Percentiles rank a stretch among this genome's conserved stretches.
phyloP scores from a whole-genome alignment of 2,113 vertebrate species.

The Hippocampus barbouri region DNA sequence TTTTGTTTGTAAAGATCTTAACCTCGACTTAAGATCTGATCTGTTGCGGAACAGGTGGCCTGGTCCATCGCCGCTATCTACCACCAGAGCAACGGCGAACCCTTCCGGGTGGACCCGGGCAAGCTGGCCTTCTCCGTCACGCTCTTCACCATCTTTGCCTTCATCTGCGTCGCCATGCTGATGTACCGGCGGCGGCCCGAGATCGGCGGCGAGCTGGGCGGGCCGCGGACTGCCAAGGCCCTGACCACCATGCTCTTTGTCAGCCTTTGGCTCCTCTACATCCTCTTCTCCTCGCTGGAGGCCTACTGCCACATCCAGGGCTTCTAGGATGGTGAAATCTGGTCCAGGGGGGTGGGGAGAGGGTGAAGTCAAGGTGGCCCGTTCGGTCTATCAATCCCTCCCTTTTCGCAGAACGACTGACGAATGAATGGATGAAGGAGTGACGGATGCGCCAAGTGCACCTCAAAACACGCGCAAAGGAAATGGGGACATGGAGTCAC shows the following conservation, averaged over 20 bases:
- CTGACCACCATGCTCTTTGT: slow-evolving; percentile 89
- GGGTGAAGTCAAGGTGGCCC: slow-evolving; percentile 36
- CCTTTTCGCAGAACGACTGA: slow-evolving; percentile 45
- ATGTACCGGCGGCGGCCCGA: slow-evolving; percentile 95
- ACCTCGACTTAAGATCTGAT: no score
- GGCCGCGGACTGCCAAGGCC: slow-evolving; percentile 96
- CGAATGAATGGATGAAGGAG: slow-evolving; percentile 41
- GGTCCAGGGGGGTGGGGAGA: slow-evolving; percentile 19
- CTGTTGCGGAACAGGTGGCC: slow-evolving; percentile 71
- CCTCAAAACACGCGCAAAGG: slow-evolving; percentile 17
- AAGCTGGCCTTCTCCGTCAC: slow-evolving; percentile 97
- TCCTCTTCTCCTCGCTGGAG: slow-evolving; percentile 98
- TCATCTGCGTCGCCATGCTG: slow-evolving; percentile 87
- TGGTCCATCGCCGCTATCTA: slow-evolving; percentile 99
- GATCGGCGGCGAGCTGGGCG: slow-evolving; percentile 96
- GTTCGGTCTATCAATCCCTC: slow-evolving; percentile 42
- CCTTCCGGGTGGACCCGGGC: slow-evolving; percentile 89
- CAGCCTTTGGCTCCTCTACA: slow-evolving; percentile 98
- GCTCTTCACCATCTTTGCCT: slow-evolving; percentile 99
- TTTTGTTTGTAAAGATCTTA: no score
- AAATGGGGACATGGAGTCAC: slow-evolving; percentile 14
- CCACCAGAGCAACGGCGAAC: slow-evolving; percentile 78
- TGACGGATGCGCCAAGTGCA: slow-evolving; percentile 22
- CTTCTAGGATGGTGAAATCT: slow-evolving; percentile 77
- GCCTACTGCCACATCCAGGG: slow-evolving; percentile 98